Evolutionary conservation across 2,888 invertebrate species (phyloP).

Genomic region (Adineta ricciae): DNA sequence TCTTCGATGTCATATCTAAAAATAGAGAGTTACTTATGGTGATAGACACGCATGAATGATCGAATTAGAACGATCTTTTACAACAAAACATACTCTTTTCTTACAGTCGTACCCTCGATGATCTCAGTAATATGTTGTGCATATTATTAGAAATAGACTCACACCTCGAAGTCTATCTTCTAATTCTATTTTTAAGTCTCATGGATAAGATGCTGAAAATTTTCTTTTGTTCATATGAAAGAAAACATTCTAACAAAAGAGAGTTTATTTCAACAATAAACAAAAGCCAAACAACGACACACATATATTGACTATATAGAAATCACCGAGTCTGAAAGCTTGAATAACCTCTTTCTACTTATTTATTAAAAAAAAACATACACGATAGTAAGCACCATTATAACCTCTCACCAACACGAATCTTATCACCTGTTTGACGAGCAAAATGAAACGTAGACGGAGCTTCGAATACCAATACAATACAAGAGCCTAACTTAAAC

Average conservation of each 20-base stretch:
- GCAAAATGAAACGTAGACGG: conserved; percentile 29
- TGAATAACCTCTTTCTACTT: background rate
- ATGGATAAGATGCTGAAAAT: too few relatives aligned
- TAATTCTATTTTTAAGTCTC: too few relatives aligned
- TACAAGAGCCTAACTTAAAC: conserved; percentile 32
- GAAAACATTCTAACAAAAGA: too few relatives aligned
- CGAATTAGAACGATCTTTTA: too few relatives aligned
- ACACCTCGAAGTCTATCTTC: too few relatives aligned
- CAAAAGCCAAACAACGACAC: background rate
- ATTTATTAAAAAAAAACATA: background rate
- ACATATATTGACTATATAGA: background rate
- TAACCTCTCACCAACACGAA: conserved; percentile 27
- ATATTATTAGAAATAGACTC: too few relatives aligned
- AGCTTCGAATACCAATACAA: conserved; percentile 33
- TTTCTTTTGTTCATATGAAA: too few relatives aligned
- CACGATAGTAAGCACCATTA: background rate
- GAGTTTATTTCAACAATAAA: background rate
- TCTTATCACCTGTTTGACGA: conserved; percentile 25
- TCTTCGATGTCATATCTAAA: background rate
- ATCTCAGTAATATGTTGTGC: too few relatives aligned
- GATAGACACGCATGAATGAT: too few relatives aligned
- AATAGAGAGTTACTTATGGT: background rate
- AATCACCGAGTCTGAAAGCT: background rate
- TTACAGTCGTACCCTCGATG: too few relatives aligned
- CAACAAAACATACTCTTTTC: too few relatives aligned